Conservation (phyloP, 2,888 invertebrate species). For the Eilema sororculum region DNA sequence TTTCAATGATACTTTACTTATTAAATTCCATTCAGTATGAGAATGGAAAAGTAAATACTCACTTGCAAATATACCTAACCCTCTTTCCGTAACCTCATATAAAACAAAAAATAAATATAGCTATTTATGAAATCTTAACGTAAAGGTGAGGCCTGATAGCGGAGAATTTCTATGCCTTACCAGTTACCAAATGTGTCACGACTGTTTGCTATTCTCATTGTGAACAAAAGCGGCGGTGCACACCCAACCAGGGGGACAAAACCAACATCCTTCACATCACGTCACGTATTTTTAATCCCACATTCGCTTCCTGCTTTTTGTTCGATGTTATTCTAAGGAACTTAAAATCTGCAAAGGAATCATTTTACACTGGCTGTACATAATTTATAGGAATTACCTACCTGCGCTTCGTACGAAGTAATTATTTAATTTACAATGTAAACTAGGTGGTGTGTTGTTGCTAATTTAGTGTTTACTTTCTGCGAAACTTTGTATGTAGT, state of each 20-base stretch:
- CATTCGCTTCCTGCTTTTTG: constrained; percentile 83
- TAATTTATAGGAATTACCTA: constrained; percentile 50
- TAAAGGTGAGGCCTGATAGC: constrained; percentile 42
- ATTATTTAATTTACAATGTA: constrained; percentile 47
- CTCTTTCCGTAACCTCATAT: background rate
- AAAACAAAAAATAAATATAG: constrained; percentile 17
- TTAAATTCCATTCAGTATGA: background rate
- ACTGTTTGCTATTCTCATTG: constrained; percentile 74
- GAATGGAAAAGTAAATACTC: background rate
- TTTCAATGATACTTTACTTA: background rate
- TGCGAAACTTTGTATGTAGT: constrained; percentile 35
- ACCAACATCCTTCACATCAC: constrained; percentile 81
- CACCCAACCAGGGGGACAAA: constrained; percentile 66
- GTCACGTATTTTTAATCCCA: constrained; percentile 84
- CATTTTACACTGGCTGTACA: constrained; percentile 51
- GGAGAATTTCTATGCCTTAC: constrained; percentile 40
- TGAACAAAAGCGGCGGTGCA: constrained; percentile 68
- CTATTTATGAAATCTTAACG: constrained; percentile 38
- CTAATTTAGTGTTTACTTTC: constrained; percentile 35
- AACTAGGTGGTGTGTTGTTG: constrained; percentile 30
- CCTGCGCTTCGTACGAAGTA: constrained; percentile 25
- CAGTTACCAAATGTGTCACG: constrained; percentile 55
- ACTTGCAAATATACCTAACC: background rate
- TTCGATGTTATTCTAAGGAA: constrained; percentile 74
- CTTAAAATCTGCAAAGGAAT: constrained; percentile 69